Evolutionary conservation across 2,888 invertebrate species (phyloP).

Genomic region (Penaeus monodon): DNA sequence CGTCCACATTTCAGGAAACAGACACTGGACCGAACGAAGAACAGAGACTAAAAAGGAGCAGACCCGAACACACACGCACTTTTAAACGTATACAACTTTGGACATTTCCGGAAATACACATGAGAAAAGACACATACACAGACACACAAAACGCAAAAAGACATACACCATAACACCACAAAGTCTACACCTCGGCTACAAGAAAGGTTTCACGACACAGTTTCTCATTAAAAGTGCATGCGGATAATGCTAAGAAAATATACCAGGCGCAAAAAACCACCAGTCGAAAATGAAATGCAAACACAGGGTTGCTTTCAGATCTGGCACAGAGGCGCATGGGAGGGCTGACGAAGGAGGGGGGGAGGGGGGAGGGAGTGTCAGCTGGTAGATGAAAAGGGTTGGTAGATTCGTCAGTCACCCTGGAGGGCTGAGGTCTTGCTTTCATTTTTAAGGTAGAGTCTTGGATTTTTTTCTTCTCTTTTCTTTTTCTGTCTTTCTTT

Average conservation of each 20-base stretch:
- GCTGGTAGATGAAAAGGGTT: not conserved
- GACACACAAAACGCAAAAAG: not conserved
- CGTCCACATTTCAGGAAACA: too few relatives aligned
- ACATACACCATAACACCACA: not conserved
- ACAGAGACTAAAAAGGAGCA: too few relatives aligned
- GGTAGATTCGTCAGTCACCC: too few relatives aligned
- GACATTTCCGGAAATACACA: constrained; percentile 4
- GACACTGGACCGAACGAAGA: too few relatives aligned
- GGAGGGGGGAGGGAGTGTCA: not conserved
- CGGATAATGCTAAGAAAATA: constrained; percentile 51
- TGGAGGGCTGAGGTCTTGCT: too few relatives aligned
- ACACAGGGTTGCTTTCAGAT: constrained; percentile 44
- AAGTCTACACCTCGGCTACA: constrained; percentile 1
- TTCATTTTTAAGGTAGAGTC: not conserved
- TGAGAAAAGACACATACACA: not conserved
- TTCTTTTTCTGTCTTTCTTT: not conserved
- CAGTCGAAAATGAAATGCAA: constrained; percentile 51
- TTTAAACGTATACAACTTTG: too few relatives aligned
- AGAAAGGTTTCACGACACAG: constrained; percentile 16
- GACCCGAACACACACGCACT: too few relatives aligned
- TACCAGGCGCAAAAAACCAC: constrained; percentile 31
- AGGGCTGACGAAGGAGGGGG: not conserved
- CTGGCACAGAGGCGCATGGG: not conserved
- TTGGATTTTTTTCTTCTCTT: not conserved
- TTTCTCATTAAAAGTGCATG: constrained; percentile 51